A percentile compares a stretch with the other conserved stretches of the same genome.
These are phyloP conservation scores for Salvelinus fontinalis DNA, from an alignment of 2,113 vertebrate species.

Conservation along the genomic window DNA sequence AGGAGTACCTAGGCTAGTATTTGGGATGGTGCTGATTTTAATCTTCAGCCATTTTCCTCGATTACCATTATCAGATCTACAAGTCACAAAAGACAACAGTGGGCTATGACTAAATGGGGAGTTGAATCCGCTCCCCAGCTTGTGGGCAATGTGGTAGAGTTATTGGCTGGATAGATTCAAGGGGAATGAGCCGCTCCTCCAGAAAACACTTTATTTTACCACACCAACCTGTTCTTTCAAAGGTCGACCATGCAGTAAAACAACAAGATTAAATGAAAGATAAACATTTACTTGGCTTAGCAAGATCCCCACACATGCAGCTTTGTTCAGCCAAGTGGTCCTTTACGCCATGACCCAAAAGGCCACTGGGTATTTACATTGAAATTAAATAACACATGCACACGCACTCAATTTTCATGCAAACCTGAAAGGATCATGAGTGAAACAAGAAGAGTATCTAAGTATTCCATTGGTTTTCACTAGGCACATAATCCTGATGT, in stretches of 20 bases:
- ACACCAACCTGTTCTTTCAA: constrained; percentile 22
- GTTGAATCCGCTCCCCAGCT: constrained; percentile 1
- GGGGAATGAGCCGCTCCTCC: neutral
- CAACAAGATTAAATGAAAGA: constrained; percentile 30
- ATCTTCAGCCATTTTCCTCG: neutral
- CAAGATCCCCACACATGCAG: constrained; percentile 18
- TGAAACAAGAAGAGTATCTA: no score
- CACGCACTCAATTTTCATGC: neutral
- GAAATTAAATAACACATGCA: neutral
- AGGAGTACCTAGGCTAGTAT: neutral
- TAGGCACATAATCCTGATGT: neutral
- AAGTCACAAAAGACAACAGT: neutral
- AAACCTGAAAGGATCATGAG: neutral
- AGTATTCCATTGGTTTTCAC: no score
- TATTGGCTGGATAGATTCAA: constrained; percentile 6
- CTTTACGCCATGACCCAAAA: neutral
- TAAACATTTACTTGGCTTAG: constrained; percentile 33
- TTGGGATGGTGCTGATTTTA: neutral
- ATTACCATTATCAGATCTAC: neutral
- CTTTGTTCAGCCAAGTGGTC: neutral
- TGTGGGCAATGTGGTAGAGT: neutral
- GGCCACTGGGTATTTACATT: constrained; percentile 2
- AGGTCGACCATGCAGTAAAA: constrained; percentile 22
- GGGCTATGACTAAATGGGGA: no score
- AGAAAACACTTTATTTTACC: constrained; percentile 31